phyloP scores from a whole-genome alignment of 2,113 vertebrate genomes.

The Neotoma lepida region DNA sequence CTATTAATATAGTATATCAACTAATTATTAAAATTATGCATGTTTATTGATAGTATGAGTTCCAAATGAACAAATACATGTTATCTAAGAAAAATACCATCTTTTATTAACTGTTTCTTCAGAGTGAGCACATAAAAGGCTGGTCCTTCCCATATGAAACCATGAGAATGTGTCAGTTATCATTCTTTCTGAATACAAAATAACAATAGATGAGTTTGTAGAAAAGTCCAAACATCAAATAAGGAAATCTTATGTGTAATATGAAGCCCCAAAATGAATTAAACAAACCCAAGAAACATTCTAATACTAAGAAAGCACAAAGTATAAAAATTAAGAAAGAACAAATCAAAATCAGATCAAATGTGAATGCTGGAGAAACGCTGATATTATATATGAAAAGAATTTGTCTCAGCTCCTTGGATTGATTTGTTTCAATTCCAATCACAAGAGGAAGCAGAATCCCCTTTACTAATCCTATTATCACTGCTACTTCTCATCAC shows the following conservation, averaged over 20 bases:
- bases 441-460: neutral
- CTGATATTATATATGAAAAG: neutral
- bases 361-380: neutral
- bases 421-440: neutral
- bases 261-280: neutral
- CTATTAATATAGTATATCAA: neutral
- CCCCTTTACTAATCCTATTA: neutral
- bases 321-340: neutral
- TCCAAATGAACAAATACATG: neutral
- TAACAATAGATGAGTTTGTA: neutral
- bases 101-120: neutral
- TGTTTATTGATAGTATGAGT: neutral
- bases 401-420: neutral
- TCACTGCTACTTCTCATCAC: too few relatives aligned
- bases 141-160: neutral
- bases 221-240: neutral
- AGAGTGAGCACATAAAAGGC: neutral
- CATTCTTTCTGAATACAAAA: neutral
- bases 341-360: neutral
- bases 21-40: neutral
- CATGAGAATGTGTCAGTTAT: neutral
- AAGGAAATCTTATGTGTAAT: neutral
- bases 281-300: neutral
- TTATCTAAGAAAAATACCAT: neutral
- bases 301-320: neutral